Percentiles rank a stretch among this genome's conserved stretches.
These are phyloP conservation scores for Drosophila sp. DNA, from an alignment of 1,140 invertebrate species.

Conservation along the genomic window DNA sequence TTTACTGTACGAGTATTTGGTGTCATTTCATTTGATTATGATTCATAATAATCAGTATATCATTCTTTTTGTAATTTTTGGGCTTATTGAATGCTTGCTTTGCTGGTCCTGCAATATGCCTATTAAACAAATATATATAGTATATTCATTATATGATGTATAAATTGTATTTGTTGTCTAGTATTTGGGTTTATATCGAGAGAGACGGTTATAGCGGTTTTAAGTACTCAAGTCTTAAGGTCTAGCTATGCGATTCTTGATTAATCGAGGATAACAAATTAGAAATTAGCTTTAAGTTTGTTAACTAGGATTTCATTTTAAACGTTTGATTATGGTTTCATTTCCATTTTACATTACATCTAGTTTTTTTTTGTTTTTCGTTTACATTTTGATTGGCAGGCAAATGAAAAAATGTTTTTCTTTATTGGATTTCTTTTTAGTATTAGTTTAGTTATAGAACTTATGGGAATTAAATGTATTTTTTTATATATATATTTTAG, in stretches of 20 bases:
- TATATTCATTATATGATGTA: neutral
- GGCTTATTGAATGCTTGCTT: slow-evolving; percentile 19
- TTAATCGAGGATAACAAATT: slow-evolving; percentile 25
- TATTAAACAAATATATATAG: slow-evolving; percentile 27
- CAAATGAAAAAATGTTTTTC: neutral
- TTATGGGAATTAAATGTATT: neutral
- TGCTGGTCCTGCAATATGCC: slow-evolving; percentile 66
- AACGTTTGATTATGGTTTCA: slow-evolving; percentile 17
- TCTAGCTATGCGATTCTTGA: slow-evolving; percentile 20
- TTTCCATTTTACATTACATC: neutral
- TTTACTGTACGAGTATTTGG: slow-evolving; percentile 31
- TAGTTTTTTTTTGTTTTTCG: neutral
- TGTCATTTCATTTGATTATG: slow-evolving; percentile 36
- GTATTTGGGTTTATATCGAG: slow-evolving; percentile 35
- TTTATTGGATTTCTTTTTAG: neutral
- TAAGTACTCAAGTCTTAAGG: slow-evolving; percentile 26
- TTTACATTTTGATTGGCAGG: neutral
- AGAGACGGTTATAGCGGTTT: slow-evolving; percentile 50
- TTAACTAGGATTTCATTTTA: slow-evolving; percentile 7
- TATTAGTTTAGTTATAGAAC: neutral
- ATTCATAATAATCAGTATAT: neutral
- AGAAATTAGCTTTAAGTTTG: slow-evolving; percentile 6
- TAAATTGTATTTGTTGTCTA: slow-evolving; percentile 11
- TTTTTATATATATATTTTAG: neutral
- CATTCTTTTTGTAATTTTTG: slow-evolving; percentile 4